These are phyloP conservation scores for Apis dorsata DNA, from an alignment of 1,140 invertebrate genomes.

Conservation along the genomic window DNA sequence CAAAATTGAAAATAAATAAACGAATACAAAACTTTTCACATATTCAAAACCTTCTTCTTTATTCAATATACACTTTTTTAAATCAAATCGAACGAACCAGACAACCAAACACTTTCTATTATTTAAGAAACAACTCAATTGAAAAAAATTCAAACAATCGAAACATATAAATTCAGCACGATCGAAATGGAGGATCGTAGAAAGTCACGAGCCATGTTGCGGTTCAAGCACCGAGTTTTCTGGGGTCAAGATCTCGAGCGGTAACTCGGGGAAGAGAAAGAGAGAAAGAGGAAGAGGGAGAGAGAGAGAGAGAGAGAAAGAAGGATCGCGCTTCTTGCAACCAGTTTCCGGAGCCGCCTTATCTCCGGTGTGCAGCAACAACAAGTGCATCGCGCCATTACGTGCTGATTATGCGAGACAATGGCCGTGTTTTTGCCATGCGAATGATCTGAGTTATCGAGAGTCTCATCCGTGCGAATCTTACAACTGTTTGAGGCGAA, in stretches of 20 bases:
- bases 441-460: conserved; percentile 22
- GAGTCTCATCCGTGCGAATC: conserved; percentile 17
- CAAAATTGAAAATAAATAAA: no score
- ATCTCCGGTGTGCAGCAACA: conserved; percentile 34
- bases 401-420: conserved; percentile 49
- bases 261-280: not conserved
- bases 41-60: no score
- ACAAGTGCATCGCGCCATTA: conserved; percentile 41
- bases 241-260: conserved; percentile 25
- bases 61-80: no score
- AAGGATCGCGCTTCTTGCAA: not conserved
- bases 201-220: not conserved
- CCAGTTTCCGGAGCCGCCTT: conserved; percentile 44
- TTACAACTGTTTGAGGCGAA: not conserved
- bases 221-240: no score
- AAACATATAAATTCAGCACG: no score
- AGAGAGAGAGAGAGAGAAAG: not conserved
- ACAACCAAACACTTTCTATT: no score
- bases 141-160: no score
- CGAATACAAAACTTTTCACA: no score
- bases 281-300: no score
- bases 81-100: no score
- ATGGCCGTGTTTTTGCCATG: conserved; percentile 33
- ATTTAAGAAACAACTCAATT: no score
- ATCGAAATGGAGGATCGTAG: not conserved